Percentiles rank a stretch among this genome's conserved stretches.
These are phyloP conservation scores for Thymelicus acteon DNA, from an alignment of 2,888 invertebrate species.

Conservation along the genomic window DNA sequence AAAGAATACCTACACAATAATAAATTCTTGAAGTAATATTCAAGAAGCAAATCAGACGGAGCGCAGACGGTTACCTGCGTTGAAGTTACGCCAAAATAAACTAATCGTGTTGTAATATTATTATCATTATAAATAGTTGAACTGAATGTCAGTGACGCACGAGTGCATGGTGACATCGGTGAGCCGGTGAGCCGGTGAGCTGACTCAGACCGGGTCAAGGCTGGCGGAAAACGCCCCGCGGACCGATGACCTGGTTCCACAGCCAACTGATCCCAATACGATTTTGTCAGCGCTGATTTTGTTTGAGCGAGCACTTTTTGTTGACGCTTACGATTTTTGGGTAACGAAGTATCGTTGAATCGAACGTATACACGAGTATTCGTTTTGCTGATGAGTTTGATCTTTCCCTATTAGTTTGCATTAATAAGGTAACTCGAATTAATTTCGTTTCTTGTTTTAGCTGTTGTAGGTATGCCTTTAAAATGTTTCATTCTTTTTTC, in stretches of 20 bases:
- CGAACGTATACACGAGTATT: too few relatives aligned
- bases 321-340: neutral
- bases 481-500: too few relatives aligned
- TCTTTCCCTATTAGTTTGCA: too few relatives aligned
- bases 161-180: conserved; percentile 38
- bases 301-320: conserved; percentile 9
- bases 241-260: conserved; percentile 66
- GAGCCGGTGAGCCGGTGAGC: conserved; percentile 50
- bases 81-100: conserved; percentile 34
- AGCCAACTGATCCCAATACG: conserved; percentile 51
- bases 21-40: conserved; percentile 27
- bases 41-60: conserved; percentile 15
- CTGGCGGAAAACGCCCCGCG: conserved; percentile 55
- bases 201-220: conserved; percentile 61
- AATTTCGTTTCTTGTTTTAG: too few relatives aligned
- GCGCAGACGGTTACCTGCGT: conserved; percentile 21
- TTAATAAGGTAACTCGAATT: too few relatives aligned
- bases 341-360: neutral
- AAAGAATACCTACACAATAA: conserved; percentile 2
- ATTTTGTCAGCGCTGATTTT: conserved; percentile 41
- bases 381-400: too few relatives aligned
- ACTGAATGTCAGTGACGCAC: conserved; percentile 36
- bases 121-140: conserved; percentile 32
- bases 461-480: too few relatives aligned
- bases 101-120: conserved; percentile 34